Base-by-base conservation (phyloP, 2,888 invertebrate genomes). In the Cheilosia variabilis region DNA sequence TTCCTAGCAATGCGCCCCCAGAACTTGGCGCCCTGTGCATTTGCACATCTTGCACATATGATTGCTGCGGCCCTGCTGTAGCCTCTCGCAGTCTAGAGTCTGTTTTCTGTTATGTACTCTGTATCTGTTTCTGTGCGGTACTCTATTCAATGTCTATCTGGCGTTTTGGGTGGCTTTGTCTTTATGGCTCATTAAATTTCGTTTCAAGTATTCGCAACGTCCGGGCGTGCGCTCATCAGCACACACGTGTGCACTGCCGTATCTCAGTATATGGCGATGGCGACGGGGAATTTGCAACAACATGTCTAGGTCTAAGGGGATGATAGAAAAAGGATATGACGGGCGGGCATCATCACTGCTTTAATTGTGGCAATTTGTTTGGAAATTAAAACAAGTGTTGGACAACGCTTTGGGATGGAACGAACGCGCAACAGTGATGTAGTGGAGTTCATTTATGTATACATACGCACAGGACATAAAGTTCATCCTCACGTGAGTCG, bases 141-240 rank as follows among this genome's bases (percentile, higher is more conserved):
- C 57, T 17, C 19, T 41, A 41, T 13, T 15, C 17, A 10, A 17
- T 45, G 37, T 58, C 50, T 65, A 37, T 75, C 75, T 57, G 41
- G 31, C 41, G 62, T 58, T 37, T 65, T 52, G 71, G 50, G 57
- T 81, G 86, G 72, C 77, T 86, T 72, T 81, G 77, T 81, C 86
- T 69, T 77, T 81, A 86, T 81, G 81, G 86, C 86, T 86, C 86
- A 86, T 86, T 86, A 86, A 86, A 86, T 81, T 86, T 68, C 81
- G 76, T 77, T 86, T 86, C 60, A 72, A 81, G 76, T 65, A 77
- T 81, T 77, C 63, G 45, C 45, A 63, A 68, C 73, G 75, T 80
- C 75, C 84, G 71, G 71, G 57, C 60, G 60, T 55, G 55, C 55
- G 47, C 68, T 52, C 31, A 41, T 41, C 15, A 5, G 27, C 4